phyloP scores from a whole-genome alignment of 1,140 invertebrate species.

The Globodera ellingtonae region DNA sequence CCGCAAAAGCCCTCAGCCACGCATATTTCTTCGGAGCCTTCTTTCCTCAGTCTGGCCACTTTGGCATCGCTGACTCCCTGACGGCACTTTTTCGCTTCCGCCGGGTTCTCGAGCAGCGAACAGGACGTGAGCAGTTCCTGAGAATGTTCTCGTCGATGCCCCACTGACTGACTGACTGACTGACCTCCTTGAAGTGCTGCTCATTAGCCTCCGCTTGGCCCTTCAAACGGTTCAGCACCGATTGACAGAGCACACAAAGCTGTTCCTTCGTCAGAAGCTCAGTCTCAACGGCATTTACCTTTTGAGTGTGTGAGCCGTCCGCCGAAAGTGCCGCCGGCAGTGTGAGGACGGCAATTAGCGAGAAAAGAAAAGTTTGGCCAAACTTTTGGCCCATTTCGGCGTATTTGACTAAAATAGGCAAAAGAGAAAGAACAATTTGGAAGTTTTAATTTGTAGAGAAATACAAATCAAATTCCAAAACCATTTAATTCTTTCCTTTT shows the following conservation, averaged over 20 bases:
- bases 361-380: neutral
- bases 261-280: neutral
- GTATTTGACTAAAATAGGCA: neutral
- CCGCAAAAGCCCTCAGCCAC: slow-evolving; percentile 16
- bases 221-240: neutral
- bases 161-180: neutral
- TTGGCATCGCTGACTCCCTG: neutral
- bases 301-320: neutral
- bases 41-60: slow-evolving; percentile 8
- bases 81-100: slow-evolving; percentile 16
- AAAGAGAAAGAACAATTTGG: too few species aligned
- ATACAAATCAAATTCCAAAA: neutral
- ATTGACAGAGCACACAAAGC: neutral
- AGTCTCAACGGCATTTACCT: neutral
- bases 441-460: neutral
- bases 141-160: neutral
- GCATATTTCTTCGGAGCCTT: slow-evolving; percentile 7
- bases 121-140: slow-evolving; percentile 17
- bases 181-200: neutral
- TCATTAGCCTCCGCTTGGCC: neutral
- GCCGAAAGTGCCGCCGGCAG: neutral
- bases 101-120: slow-evolving; percentile 3
- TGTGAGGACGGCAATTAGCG: neutral
- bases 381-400: neutral
- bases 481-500: neutral